A percentile compares a stretch with the other conserved stretches of the same genome.
These are phyloP conservation scores for Platerodrilus igneus DNA, from an alignment of 2,888 invertebrate genomes.

Conservation along the genomic window DNA sequence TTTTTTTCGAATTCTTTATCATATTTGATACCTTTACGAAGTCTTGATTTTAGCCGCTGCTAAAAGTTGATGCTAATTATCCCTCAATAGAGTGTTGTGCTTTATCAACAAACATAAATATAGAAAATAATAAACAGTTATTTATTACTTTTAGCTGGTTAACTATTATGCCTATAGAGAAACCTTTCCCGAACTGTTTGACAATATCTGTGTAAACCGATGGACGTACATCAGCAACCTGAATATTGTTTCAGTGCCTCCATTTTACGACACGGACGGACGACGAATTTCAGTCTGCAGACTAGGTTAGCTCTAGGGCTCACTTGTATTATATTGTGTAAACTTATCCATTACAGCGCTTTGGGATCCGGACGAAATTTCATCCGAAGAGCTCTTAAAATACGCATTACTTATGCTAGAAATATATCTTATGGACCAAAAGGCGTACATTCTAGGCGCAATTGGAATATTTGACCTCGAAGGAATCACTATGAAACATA, in stretches of 20 bases:
- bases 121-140: too few relatives aligned
- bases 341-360: slow-evolving; percentile 59
- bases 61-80: too few relatives aligned
- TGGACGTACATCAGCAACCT: slow-evolving; percentile 63
- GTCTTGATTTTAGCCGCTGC: too few relatives aligned
- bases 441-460: slow-evolving; percentile 72
- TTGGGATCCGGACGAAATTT: slow-evolving; percentile 66
- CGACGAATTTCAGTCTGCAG: slow-evolving; percentile 68
- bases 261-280: slow-evolving; percentile 71
- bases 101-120: too few relatives aligned
- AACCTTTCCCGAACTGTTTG: slow-evolving; percentile 63
- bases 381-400: slow-evolving; percentile 67
- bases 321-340: too few relatives aligned
- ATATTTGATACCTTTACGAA: too few relatives aligned
- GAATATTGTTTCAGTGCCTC: slow-evolving; percentile 66
- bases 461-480: slow-evolving; percentile 72
- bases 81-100: too few relatives aligned
- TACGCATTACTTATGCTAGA: slow-evolving; percentile 67
- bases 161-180: slow-evolving; percentile 74
- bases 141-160: slow-evolving; percentile 65
- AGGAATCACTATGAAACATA: slow-evolving; percentile 65
- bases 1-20: too few relatives aligned
- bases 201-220: slow-evolving; percentile 62
- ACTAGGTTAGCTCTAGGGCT: slow-evolving; percentile 53
- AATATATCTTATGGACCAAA: slow-evolving; percentile 67